These are phyloP conservation scores for Popillia japonica DNA, from an alignment of 1,140 invertebrate species.

Conservation along the genomic window DNA sequence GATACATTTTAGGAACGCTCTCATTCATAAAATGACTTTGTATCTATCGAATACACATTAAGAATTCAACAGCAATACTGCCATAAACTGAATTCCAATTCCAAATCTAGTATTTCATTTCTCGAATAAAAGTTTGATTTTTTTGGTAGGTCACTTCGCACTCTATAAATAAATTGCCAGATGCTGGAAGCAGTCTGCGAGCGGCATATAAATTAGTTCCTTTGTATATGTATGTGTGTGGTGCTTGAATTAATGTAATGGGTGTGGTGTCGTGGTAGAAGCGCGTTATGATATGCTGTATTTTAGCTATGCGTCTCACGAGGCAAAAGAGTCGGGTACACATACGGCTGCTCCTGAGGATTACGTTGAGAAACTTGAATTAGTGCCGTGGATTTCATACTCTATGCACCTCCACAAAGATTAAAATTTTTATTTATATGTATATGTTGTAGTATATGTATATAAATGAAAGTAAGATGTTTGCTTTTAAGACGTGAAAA, in stretches of 20 bases:
- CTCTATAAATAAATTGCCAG: conserved; percentile 1
- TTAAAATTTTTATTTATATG: too few species aligned
- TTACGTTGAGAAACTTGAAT: not conserved
- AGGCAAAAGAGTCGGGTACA: not conserved
- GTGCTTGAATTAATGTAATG: conserved; percentile 12
- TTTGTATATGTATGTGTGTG: not conserved
- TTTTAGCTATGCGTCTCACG: not conserved
- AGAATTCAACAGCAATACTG: not conserved
- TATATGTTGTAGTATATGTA: too few species aligned
- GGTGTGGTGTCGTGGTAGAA: not conserved
- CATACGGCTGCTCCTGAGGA: not conserved
- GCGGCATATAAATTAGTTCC: conserved; percentile 7
- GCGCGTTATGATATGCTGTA: not conserved
- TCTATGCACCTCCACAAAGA: too few species aligned
- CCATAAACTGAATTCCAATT: not conserved
- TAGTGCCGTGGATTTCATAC: not conserved
- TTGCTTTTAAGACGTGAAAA: too few species aligned
- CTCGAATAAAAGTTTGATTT: not conserved
- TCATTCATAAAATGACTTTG: not conserved
- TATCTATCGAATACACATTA: not conserved
- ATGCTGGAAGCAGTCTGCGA: not conserved
- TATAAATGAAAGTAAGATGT: too few species aligned
- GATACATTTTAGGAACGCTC: not conserved
- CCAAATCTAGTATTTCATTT: not conserved
- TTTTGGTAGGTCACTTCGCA: not conserved